phyloP scores from a whole-genome alignment of 2,797 vertebrate genomes.

The Prunella strophiata region DNA sequence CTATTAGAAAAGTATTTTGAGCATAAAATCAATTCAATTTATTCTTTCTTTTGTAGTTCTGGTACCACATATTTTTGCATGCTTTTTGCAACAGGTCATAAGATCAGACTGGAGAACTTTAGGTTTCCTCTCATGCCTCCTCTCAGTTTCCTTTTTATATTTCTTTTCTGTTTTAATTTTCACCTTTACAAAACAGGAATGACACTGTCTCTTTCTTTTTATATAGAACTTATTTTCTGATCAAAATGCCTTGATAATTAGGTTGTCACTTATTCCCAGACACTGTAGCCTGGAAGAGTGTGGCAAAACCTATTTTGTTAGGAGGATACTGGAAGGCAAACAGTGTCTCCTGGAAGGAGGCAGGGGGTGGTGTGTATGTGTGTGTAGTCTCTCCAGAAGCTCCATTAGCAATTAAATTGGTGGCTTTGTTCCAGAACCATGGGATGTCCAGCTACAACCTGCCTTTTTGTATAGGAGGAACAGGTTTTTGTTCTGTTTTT shows the following conservation, averaged over 20 bases:
- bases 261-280: neutral
- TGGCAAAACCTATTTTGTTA: neutral
- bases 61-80: neutral
- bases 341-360: neutral
- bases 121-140: neutral
- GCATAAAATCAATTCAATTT: neutral
- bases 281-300: neutral
- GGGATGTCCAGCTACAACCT: neutral
- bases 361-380: neutral
- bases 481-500: neutral
- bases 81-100: neutral
- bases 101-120: neutral
- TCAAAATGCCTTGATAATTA: neutral
- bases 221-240: neutral
- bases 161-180: neutral
- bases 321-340: neutral
- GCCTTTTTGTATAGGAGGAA: neutral
- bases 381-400: neutral
- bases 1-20: neutral
- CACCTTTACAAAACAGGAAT: neutral
- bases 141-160: neutral
- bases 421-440: neutral
- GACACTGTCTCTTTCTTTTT: neutral
- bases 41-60: neutral
- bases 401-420: neutral